Evolutionary conservation across 2,113 vertebrate genomes (phyloP).

Genomic region (Pteropus alecto): DNA sequence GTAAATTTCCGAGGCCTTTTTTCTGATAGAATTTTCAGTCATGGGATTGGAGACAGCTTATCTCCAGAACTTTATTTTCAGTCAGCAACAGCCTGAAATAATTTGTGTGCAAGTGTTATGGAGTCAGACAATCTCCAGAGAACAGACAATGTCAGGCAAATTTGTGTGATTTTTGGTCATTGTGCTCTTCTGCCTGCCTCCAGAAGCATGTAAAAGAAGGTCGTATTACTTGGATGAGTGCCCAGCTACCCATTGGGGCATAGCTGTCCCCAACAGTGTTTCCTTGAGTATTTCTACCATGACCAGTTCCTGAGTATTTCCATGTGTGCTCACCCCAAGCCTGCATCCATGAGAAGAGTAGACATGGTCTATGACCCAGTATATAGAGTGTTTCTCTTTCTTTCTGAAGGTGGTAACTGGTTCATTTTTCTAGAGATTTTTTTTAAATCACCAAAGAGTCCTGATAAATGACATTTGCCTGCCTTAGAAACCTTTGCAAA

Average conservation of each 20-base stretch:
- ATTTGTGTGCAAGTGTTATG: not conserved
- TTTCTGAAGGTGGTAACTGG: not conserved
- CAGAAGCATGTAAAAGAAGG: not conserved
- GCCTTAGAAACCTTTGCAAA: not conserved
- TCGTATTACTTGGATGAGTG: not conserved
- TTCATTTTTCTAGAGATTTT: not conserved
- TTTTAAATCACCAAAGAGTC: not conserved
- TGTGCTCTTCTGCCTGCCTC: not conserved
- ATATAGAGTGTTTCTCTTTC: not conserved
- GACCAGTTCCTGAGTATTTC: not conserved
- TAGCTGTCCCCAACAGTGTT: not conserved
- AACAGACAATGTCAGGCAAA: not conserved
- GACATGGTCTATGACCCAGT: not conserved
- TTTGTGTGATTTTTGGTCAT: not conserved
- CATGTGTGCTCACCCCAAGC: not conserved
- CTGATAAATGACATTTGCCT: not conserved
- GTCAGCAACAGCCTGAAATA: not conserved
- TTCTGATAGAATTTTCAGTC: constrained; percentile 30
- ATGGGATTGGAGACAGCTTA: not conserved
- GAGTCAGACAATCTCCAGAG: not conserved
- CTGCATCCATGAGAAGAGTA: not conserved
- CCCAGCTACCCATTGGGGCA: not conserved
- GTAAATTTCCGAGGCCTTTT: not conserved
- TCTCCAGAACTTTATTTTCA: not conserved
- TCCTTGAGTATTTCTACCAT: not conserved